phyloP scores from a whole-genome alignment of 2,113 vertebrate species.

The Myodes glareolus region DNA sequence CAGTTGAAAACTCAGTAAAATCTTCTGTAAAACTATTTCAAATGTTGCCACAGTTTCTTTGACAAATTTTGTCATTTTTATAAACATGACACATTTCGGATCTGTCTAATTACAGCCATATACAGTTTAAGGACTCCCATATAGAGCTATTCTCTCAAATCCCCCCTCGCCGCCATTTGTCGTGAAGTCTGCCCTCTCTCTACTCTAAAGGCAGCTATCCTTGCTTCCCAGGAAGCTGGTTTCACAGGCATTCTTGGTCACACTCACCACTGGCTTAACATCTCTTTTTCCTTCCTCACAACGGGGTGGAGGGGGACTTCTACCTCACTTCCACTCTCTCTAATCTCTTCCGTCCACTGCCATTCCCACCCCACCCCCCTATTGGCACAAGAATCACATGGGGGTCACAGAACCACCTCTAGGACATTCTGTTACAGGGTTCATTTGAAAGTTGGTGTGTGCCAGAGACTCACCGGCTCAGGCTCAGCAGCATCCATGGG shows the following conservation, averaged over 20 bases:
- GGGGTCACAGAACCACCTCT: not conserved
- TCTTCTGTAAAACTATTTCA: not conserved
- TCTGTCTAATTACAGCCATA: not conserved
- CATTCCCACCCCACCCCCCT: not conserved
- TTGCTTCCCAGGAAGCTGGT: not conserved
- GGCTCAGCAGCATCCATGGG: accelerated
- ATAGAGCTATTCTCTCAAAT: not conserved
- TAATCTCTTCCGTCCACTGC: accelerated
- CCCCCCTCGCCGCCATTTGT: not conserved
- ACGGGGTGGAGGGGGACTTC: not conserved
- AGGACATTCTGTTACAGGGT: not conserved
- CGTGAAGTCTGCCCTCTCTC: no score
- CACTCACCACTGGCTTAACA: not conserved
- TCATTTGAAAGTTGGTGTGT: not conserved
- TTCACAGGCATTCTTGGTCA: not conserved
- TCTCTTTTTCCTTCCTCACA: not conserved
- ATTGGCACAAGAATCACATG: accelerated
- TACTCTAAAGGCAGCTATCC: accelerated
- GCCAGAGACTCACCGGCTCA: not conserved
- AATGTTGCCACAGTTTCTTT: not conserved
- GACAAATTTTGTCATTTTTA: not conserved
- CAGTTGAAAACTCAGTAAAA: not conserved
- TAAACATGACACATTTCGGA: not conserved
- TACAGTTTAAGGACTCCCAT: not conserved
- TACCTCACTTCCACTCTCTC: no score